Evolutionary conservation across 2,888 invertebrate genomes (phyloP), one percentile per base, ranked within the genome.

Genomic region (Mythimna albipuncta): DNA sequence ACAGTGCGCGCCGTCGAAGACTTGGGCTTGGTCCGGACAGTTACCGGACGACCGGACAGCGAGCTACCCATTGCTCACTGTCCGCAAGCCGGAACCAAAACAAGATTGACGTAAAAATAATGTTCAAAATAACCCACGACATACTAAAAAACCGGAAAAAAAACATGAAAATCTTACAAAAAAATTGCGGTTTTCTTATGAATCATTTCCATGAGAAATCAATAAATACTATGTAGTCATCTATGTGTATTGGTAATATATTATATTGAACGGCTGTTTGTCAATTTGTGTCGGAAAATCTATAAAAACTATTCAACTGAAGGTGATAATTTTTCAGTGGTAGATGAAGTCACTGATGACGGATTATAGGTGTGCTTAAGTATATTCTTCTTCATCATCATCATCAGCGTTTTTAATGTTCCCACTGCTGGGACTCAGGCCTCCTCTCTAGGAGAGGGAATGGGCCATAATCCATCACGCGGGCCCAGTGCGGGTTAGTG

Each of bases 301-400:
- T 72, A 44, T 41, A 50, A 26, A 52, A 72, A 78, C n/a, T 11
- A 9, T 26, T 73, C 16, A 21, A 41, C 16, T 10, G 2, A 62
- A 79, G 13, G 55, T 75, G 75, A 52, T 78, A 57, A 75, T 77
- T 70, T 38, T 77, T 59, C 26, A 52, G 44, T 0, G 10, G 47
- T 58, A 9, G 6, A 9, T 41, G 67, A 58, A 44, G 55, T 52
- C 57, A 50, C 13, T 16, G 0, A n/a, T 41, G 32, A 58, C 2
- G 13, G 13, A 78, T 26, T 26, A 26, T 26, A 26, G 26, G 26
- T 26, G 2, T 26, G 26, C 2, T 26, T 26, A 26, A 26, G 26
- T 26, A 26, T 26, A 26, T 26, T 26, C 26, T 1, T 26, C 26
- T 26, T 26, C 26, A 26, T 26, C 26, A 26, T 26, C 26, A 26